Evolutionary conservation across 2,888 invertebrate species (phyloP), one percentile per base, ranked within the genome.

Genomic region (Venusia cambrica): DNA sequence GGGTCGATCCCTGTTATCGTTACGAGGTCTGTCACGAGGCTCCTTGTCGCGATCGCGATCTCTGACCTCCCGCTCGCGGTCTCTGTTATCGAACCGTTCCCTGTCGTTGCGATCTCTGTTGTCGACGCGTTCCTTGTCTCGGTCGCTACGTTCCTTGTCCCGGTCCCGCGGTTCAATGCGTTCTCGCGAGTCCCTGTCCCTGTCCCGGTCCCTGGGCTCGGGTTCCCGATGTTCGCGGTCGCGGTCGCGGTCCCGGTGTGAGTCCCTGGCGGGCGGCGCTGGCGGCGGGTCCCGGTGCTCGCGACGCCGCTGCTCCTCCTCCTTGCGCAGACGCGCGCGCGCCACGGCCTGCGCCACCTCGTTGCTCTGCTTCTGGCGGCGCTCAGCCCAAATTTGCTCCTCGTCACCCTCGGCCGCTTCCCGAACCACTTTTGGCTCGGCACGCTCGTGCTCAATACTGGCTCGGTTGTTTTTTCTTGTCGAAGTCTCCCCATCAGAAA

Each of bases 401-500:
- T 83, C 85, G 42, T 84, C 84, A 11, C 76, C 78, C 4, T 83
- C 87, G 12, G 73, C 73, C 13, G 22, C 33, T 1, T 40, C 35
- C 5, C 38, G 19, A n/a, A 35, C 7, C 0, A 65, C 52, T 52
- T 81, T 84, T 44, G 60, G 57, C 47, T 74, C 88, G 26, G 59
- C 66, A 51, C 73, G 88, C 51, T 76, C 88, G 32, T 45, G 66
- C 35, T 79, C 83, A 39, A 69, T 62, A 58, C 52, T 73, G 41
- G 64, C 60, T 46, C 84, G 70, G 52, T 65, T 72, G 46, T 79
- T 66, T 48, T 73, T 53, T 42, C 48, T 67, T 75, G 41, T 57
- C 70, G 79, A 73, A 6, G 84, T 72, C 54, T 97, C 97, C 61
- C 97, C 97, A 80, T 98, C 97, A 66, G 97, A 97, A 80, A 97